Evolutionary conservation across 92 coral and sea anemone species (phyloP).

Genomic region (Pocillopora meandrina): DNA sequence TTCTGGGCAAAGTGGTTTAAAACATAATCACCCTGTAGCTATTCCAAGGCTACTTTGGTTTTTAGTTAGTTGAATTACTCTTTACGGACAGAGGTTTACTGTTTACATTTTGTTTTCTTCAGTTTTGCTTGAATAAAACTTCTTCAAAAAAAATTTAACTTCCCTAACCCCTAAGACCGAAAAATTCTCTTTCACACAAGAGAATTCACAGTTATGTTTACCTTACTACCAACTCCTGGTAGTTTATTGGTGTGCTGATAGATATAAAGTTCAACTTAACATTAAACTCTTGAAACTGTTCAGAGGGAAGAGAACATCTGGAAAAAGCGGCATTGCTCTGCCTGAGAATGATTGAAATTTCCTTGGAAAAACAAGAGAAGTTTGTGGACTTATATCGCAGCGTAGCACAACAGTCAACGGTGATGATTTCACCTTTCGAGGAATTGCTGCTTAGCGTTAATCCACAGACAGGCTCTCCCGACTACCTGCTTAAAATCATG

Average conservation of each 20-base stretch:
- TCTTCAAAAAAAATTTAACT: no score
- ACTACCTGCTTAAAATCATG: constrained; percentile 86
- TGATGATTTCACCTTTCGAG: constrained; percentile 83
- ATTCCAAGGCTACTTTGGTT: no score
- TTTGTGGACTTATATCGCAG: constrained; percentile 79
- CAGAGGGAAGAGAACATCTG: constrained; percentile 84
- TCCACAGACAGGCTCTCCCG: constrained; percentile 78
- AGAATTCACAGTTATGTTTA: no score
- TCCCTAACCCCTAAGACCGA: no score
- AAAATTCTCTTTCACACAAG: no score
- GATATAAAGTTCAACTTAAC: not conserved
- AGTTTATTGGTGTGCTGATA: not conserved
- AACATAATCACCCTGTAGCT: no score
- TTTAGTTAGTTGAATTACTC: no score
- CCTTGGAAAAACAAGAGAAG: constrained; percentile 88
- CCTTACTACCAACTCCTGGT: not conserved
- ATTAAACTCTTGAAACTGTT: not conserved
- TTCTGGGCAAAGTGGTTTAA: no score
- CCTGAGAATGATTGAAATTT: constrained; percentile 82
- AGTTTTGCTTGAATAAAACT: no score
- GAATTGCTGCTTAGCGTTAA: constrained; percentile 83
- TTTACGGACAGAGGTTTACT: no score
- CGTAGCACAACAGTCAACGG: constrained; percentile 73
- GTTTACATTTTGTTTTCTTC: no score
- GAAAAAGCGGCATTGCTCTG: constrained; percentile 86